These are phyloP conservation scores for Drosophila lacertosa DNA, from an alignment of 1,140 invertebrate genomes.

Conservation along the genomic window DNA sequence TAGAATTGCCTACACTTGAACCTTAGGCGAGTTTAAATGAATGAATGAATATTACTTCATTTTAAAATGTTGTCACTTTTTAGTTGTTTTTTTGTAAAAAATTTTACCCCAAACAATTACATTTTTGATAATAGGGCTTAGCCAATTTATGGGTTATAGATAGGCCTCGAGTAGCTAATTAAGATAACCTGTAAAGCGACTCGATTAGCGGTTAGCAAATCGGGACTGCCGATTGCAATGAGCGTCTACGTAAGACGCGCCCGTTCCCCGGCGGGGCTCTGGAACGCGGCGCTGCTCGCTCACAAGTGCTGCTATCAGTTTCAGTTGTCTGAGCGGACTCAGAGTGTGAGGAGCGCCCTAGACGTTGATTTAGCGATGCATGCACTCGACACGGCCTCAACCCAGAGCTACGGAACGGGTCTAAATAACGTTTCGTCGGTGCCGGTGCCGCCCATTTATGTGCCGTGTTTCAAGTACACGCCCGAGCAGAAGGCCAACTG, in stretches of 20 bases:
- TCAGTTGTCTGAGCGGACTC: conserved; percentile 32
- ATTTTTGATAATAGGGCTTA: no score
- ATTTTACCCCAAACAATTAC: no score
- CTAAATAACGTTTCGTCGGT: not conserved
- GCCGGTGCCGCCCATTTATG: not conserved
- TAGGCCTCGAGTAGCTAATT: conserved; percentile 2
- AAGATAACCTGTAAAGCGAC: conserved; percentile 8
- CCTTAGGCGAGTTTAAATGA: no score
- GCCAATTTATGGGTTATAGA: no score
- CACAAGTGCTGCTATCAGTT: conserved; percentile 1
- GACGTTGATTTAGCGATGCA: conserved; percentile 18
- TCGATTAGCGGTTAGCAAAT: no score
- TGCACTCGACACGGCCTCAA: not conserved
- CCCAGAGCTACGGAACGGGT: not conserved
- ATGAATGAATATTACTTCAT: no score
- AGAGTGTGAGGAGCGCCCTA: not conserved
- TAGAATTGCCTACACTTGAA: no score
- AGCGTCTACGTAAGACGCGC: conserved; percentile 3
- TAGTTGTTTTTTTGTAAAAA: no score
- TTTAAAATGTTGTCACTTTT: no score
- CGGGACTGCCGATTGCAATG: not conserved
- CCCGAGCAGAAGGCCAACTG: not conserved
- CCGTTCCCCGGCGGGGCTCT: not conserved
- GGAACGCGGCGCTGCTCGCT: conserved; percentile 1
- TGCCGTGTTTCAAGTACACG: conserved; percentile 42